Conservation (phyloP, 2,888 invertebrate genomes). For the Drosophila ustulata region DNA sequence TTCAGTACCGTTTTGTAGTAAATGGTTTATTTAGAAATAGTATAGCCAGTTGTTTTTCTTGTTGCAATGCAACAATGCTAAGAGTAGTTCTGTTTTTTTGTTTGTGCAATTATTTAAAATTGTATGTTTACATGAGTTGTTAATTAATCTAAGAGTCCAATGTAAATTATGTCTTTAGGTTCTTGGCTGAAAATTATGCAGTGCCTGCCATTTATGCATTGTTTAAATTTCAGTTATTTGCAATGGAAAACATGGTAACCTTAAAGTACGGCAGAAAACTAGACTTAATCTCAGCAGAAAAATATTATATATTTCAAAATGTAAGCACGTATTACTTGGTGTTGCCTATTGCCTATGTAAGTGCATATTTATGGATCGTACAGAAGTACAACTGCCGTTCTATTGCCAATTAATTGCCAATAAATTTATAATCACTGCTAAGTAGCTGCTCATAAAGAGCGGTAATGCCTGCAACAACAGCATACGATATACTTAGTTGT, state of each 20-base stretch:
- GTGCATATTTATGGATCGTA: neutral
- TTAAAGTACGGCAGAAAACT: neutral
- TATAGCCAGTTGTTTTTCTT: neutral
- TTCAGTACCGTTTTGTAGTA: too few species aligned
- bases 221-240: neutral
- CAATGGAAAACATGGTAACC: neutral
- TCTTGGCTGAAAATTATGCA: neutral
- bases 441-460: neutral
- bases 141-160: neutral
- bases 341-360: neutral
- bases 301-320: neutral
- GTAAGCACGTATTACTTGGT: neutral
- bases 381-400: neutral
- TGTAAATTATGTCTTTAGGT: neutral
- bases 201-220: neutral
- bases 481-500: neutral
- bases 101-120: neutral
- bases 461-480: neutral
- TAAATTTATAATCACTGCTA: constrained; percentile 21
- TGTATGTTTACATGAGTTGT: neutral
- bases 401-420: constrained; percentile 19
- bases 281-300: neutral
- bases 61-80: neutral
- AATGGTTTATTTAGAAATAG: too few species aligned
- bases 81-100: neutral